A percentile compares a stretch with the other conserved stretches of the same genome.
phyloP scores from a whole-genome alignment of 2,113 vertebrate species.

The Zosterops lateralis region DNA sequence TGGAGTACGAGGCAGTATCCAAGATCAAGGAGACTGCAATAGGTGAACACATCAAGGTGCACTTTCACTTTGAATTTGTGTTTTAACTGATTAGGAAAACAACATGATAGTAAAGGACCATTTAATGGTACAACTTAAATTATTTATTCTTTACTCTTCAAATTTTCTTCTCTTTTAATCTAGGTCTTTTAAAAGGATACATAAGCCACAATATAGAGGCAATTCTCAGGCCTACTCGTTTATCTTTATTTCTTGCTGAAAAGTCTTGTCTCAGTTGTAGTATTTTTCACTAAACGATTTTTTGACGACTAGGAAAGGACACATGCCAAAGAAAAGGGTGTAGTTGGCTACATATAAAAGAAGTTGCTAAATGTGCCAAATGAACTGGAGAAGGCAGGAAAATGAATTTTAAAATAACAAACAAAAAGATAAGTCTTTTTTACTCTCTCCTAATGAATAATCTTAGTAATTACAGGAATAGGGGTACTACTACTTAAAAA shows the following conservation, averaged over 20 bases:
- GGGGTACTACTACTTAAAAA: not conserved
- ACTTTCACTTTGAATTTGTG: not conserved
- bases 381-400: not conserved
- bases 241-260: not conserved
- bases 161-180: not conserved
- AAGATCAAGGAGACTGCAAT: slow-evolving; percentile 1
- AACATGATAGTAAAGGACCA: not conserved
- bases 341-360: not conserved
- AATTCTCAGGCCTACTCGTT: not conserved
- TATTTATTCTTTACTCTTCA: not conserved
- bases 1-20: not conserved
- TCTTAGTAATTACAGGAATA: not conserved
- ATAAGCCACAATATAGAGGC: not conserved
- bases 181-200: not conserved
- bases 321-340: not conserved
- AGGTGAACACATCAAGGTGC: not conserved
- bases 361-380: not conserved
- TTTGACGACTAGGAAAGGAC: not conserved
- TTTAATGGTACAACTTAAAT: rapidly evolving
- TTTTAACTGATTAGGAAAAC: not conserved
- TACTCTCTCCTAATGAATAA: not conserved
- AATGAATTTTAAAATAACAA: not conserved
- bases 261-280: not conserved
- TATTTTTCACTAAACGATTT: not conserved
- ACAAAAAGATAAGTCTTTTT: not conserved